phyloP scores from a whole-genome alignment of 2,888 invertebrate genomes.

The Hirtodrosophila histrioides region DNA sequence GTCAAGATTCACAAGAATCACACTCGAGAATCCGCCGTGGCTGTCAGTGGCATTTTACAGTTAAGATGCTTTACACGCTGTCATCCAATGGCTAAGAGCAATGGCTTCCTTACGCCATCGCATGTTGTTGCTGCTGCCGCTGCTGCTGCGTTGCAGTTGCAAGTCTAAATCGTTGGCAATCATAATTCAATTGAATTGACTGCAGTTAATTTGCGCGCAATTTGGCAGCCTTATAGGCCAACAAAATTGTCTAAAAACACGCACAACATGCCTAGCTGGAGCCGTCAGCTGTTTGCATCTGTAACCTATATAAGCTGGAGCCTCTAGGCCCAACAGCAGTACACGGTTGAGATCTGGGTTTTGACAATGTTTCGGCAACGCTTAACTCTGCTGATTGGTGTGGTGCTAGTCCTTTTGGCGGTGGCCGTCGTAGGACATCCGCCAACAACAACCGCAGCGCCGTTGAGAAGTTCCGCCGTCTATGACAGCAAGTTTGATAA shows the following conservation, averaged over 20 bases:
- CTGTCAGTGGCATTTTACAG: constrained; percentile 22
- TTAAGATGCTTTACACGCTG: constrained; percentile 34
- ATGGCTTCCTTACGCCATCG: constrained; percentile 29
- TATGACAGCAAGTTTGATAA: constrained; percentile 90
- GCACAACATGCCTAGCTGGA: constrained; percentile 27
- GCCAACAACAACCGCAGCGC: constrained; percentile 54
- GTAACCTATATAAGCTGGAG: constrained; percentile 42
- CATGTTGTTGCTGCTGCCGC: constrained; percentile 14
- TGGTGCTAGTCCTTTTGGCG: constrained; percentile 9
- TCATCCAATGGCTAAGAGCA: constrained; percentile 23
- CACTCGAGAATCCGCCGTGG: constrained; percentile 22
- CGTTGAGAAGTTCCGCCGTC: constrained; percentile 25
- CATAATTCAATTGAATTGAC: constrained; percentile 48
- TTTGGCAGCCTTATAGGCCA: constrained; percentile 19
- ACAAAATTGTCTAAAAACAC: constrained; percentile 45
- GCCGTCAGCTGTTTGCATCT: background rate
- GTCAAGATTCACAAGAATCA: constrained; percentile 28
- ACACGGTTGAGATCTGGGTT: constrained; percentile 4
- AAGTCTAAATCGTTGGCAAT: constrained; percentile 31
- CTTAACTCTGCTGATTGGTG: background rate
- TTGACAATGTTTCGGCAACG: constrained; percentile 24
- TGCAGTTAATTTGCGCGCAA: constrained; percentile 47
- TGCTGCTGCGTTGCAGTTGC: constrained; percentile 5
- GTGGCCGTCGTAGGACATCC: constrained; percentile 51
- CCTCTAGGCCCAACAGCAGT: constrained; percentile 2